These are phyloP conservation scores for Caenorhabditis panamensis DNA, from an alignment of 2,888 invertebrate species.

Conservation along the genomic window DNA sequence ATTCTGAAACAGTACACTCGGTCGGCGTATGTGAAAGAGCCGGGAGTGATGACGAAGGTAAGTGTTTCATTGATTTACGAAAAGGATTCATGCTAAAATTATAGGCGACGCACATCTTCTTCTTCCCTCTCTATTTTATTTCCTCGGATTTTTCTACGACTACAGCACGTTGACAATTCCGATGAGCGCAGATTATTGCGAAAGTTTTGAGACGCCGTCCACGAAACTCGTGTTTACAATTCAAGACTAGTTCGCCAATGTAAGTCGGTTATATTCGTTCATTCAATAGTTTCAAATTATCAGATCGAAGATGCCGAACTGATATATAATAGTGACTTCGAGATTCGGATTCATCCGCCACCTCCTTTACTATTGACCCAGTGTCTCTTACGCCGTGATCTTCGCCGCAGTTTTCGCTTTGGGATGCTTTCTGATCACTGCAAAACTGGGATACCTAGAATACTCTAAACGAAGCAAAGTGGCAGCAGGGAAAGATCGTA, in stretches of 20 bases:
- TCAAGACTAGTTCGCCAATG: slow-evolving; percentile 78
- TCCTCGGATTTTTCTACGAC: slow-evolving; percentile 74
- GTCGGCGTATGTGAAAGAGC: slow-evolving; percentile 64
- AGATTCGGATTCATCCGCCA: slow-evolving; percentile 73
- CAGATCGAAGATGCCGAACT: slow-evolving; percentile 70
- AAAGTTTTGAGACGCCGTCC: slow-evolving; percentile 53
- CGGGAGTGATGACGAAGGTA: slow-evolving; percentile 56
- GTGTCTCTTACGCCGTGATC: slow-evolving; percentile 59
- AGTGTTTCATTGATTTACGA: too few species aligned
- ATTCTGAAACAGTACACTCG: slow-evolving; percentile 60
- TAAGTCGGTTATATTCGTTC: slow-evolving; percentile 42
- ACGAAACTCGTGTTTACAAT: slow-evolving; percentile 70
- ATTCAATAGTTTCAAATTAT: slow-evolving; percentile 12
- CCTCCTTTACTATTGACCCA: slow-evolving; percentile 75
- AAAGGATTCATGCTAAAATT: slow-evolving; percentile 9
- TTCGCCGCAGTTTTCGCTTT: slow-evolving; percentile 27
- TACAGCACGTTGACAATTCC: slow-evolving; percentile 52
- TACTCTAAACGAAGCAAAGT: slow-evolving; percentile 12
- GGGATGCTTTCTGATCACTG: slow-evolving; percentile 27
- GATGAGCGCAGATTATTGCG: slow-evolving; percentile 63
- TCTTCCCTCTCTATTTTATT: slow-evolving; percentile 77
- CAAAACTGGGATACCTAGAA: slow-evolving; percentile 33
- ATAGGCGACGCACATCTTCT: slow-evolving; percentile 49
- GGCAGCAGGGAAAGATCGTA: slow-evolving; percentile 20
- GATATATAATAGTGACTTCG: slow-evolving; percentile 70